Evolutionary conservation across 2,888 invertebrate species (phyloP).

Genomic region (Carcina quercana): DNA sequence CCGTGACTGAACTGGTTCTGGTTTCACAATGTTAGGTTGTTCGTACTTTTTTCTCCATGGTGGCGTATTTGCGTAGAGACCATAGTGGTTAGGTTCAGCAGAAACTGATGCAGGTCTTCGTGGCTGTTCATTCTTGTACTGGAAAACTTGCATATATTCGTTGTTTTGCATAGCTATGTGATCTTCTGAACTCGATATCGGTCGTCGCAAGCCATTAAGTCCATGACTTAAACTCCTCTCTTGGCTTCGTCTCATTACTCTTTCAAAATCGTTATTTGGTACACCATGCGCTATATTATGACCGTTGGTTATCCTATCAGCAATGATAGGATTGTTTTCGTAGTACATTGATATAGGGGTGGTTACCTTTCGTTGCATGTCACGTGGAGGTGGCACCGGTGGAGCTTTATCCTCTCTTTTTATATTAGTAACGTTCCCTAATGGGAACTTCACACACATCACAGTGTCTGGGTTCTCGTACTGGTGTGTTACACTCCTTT

Average conservation of each 20-base stretch:
- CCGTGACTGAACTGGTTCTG: slow-evolving; percentile 52
- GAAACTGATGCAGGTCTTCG: slow-evolving; percentile 66
- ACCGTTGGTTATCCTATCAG: slow-evolving; percentile 41
- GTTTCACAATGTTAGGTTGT: slow-evolving; percentile 41
- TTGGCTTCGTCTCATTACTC: slow-evolving; percentile 65
- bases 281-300: slow-evolving; percentile 52
- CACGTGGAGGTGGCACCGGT: slow-evolving; percentile 87
- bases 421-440: slow-evolving; percentile 59
- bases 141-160: slow-evolving; percentile 46
- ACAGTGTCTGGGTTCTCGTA: slow-evolving; percentile 57
- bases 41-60: slow-evolving; percentile 54
- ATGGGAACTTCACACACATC: slow-evolving; percentile 68
- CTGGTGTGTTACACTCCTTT: slow-evolving; percentile 46
- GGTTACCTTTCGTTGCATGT: slow-evolving; percentile 77
- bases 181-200: slow-evolving; percentile 67
- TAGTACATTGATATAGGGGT: slow-evolving; percentile 68
- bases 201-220: slow-evolving; percentile 59
- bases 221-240: slow-evolving; percentile 59
- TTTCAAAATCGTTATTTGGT: slow-evolving; percentile 63
- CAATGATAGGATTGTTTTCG: slow-evolving; percentile 49
- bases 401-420: slow-evolving; percentile 72
- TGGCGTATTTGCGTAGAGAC: slow-evolving; percentile 51
- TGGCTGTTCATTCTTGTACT: slow-evolving; percentile 52
- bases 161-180: slow-evolving; percentile 70
- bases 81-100: slow-evolving; percentile 66